A percentile compares a stretch with the other conserved stretches of the same genome.
These are phyloP conservation scores for Platysteira castanea DNA, from an alignment of 2,113 vertebrate genomes.

Conservation along the genomic window DNA sequence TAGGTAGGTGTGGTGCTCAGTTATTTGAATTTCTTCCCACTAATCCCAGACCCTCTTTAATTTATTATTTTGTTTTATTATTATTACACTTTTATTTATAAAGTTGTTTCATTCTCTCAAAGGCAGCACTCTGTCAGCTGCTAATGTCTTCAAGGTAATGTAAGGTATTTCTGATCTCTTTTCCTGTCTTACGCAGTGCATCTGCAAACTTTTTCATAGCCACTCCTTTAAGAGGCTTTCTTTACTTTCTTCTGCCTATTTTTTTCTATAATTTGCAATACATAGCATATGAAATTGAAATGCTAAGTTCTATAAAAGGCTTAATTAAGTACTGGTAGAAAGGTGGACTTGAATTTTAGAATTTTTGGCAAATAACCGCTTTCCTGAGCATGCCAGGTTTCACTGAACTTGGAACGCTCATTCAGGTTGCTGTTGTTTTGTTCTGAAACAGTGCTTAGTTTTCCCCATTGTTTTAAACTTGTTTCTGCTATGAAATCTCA, in stretches of 20 bases:
- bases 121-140: not conserved
- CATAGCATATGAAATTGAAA: not conserved
- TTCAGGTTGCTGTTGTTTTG: not conserved
- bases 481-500: not conserved
- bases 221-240: not conserved
- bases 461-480: not conserved
- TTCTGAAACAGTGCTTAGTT: not conserved
- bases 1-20: not conserved
- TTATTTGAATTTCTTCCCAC: not conserved
- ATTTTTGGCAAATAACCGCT: not conserved
- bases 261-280: not conserved
- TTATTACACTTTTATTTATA: not conserved
- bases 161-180: not conserved
- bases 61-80: not conserved
- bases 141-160: not conserved
- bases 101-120: not conserved
- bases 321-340: not conserved
- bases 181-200: not conserved
- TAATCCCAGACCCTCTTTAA: not conserved
- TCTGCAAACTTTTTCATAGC: not conserved
- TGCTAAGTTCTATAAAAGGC: fast-evolving
- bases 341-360: not conserved
- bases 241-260: not conserved
- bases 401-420: not conserved
- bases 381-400: not conserved